A percentile compares a stretch with the other conserved stretches of the same genome.
Conservation (phyloP, 2,113 vertebrate species). For the Dasyprocta punctata region DNA sequence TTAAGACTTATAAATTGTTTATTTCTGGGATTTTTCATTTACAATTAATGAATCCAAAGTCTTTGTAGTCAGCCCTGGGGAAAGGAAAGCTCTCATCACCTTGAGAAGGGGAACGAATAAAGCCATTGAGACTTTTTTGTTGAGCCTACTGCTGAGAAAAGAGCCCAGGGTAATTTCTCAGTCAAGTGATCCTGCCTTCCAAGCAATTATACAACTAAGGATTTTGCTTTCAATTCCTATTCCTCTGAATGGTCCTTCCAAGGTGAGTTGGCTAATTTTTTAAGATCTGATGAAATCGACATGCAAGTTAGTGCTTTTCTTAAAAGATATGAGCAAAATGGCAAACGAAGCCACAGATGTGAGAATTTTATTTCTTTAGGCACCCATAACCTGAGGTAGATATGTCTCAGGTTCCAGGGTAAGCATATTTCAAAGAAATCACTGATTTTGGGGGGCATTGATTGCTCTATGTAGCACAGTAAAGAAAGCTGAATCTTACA, state of each 20-base stretch:
- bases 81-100: neutral
- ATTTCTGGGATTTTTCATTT: neutral
- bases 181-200: neutral
- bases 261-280: conserved; percentile 20
- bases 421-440: conserved; percentile 54
- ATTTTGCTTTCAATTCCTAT: conserved; percentile 11
- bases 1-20: neutral
- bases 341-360: neutral
- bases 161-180: neutral
- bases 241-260: neutral
- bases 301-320: neutral
- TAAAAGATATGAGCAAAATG: conserved; percentile 24
- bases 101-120: neutral
- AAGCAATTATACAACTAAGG: neutral
- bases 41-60: neutral
- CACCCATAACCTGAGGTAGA: neutral
- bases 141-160: neutral
- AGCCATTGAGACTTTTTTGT: neutral
- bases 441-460: neutral
- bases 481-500: neutral
- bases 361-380: conserved; percentile 52
- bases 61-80: neutral
- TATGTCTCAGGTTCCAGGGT: neutral
- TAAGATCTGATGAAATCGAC: conserved; percentile 6
- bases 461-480: neutral